These are phyloP conservation scores for Bellardia bayeri DNA, from an alignment of 2,888 invertebrate species.

Conservation along the genomic window DNA sequence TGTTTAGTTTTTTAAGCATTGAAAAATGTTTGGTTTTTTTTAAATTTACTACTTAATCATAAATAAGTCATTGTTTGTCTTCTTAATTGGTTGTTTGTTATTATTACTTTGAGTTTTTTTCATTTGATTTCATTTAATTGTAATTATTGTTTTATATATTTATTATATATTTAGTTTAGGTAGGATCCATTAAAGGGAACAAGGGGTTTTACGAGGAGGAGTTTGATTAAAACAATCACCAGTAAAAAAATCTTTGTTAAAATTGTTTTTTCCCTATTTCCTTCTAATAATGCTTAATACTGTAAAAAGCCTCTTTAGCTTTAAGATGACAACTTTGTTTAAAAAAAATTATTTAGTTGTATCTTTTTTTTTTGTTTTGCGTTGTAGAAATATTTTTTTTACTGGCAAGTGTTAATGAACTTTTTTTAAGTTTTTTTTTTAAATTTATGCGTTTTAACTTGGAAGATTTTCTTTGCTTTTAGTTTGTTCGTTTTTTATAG, in stretches of 20 bases:
- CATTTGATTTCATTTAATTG: conserved; percentile 51
- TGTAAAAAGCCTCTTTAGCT: conserved; percentile 73
- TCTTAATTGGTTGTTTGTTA: conserved; percentile 10
- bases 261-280: conserved; percentile 11
- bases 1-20: conserved; percentile 52
- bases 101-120: conserved; percentile 68
- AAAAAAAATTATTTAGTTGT: conserved; percentile 30
- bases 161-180: conserved; percentile 49
- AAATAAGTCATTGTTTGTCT: conserved; percentile 55
- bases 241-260: conserved; percentile 58
- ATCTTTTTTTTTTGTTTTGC: conserved; percentile 11
- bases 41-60: conserved; percentile 68
- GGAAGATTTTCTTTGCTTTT: conserved; percentile 72
- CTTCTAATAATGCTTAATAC: conserved; percentile 69
- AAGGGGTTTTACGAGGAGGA: conserved; percentile 55
- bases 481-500: conserved; percentile 64
- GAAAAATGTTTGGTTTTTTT: conserved; percentile 47
- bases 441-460: conserved; percentile 69
- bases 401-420: conserved; percentile 70
- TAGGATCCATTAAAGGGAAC: conserved; percentile 54
- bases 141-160: conserved; percentile 54
- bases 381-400: conserved; percentile 57
- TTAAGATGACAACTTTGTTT: conserved; percentile 57
- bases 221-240: conserved; percentile 64
- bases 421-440: conserved; percentile 35